Base-by-base conservation (phyloP, 2,113 vertebrate genomes). In the Phalacrocorax aristotelis region DNA sequence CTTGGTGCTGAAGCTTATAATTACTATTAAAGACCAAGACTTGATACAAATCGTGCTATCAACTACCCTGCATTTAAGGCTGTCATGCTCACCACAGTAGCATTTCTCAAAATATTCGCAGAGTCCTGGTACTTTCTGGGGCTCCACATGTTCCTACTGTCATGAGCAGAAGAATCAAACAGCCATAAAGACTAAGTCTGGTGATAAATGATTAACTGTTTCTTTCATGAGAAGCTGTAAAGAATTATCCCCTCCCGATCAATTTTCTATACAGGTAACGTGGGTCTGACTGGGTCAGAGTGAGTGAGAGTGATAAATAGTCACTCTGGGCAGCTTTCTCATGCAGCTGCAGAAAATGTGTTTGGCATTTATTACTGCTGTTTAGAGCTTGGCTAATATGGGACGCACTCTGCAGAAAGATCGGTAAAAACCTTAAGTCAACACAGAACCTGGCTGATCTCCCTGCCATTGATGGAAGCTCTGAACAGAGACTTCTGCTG, bases 221-320 rank as follows among this genome's bases (percentile, higher is more conserved):
- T n/a, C 83, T 89, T 91, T 85, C 78, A 72, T 26, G 34, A 87
- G 62, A 95, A 94, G 61, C 89, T 96, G 70, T 54, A 76, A 76
- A 87, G 66, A 94, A 87, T 96, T 87, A 94, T 69, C 26, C 57
- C 36, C 78, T 75, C 29, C 57, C 4, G 0, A 79, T 69, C 78
- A 65, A 72, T 91, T 88, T 90, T 79, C 66, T 80, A 38, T 65
- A 76, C 70, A 87, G 92, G 90, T 96, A 96, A 95, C 12, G 40
- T 32, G 75, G 57, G 40, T 83, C 70, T 79, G 78, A 88, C 57
- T 61, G 58, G 66, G 84, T 85, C 87, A 90, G 42, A 89, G 52
- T 26, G 71, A 54, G 13, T 34, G 60, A 49, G 72, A 93, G 83
- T 91, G 91, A 96, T 90, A 91, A 94, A 96, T 29, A 72, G 54